Base-by-base conservation (phyloP, 2,888 invertebrate species). In the Stratiomys singularior region DNA sequence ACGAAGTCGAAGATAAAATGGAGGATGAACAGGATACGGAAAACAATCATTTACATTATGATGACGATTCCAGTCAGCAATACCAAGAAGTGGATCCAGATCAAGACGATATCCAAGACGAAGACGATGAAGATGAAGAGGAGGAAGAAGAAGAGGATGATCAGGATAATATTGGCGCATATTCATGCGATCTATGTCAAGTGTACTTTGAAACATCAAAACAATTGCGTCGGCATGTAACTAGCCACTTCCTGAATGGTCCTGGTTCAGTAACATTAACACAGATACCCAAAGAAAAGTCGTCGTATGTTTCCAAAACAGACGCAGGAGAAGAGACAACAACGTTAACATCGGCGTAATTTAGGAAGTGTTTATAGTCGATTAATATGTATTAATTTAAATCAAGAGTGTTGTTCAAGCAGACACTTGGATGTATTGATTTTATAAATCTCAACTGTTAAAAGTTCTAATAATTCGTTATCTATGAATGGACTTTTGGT, bases 221-320 rank as follows among this genome's bases (percentile, higher is more conserved):
- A 81, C 85, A 85, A 71, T 83, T 87, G 79, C 86, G 86, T 79
- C 83, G 84, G 44, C 87, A 87, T 81, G 86, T 87, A 78, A 86
- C 87, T 82, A 85, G 84, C 81, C 87, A 87, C 83, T 87, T 87
- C 72, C 83, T 87, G 15, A 87, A 87, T 82, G 87, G 86, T 2
- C 86, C 87, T 9, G 83, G 83, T 76, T 84, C 84, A 74, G 84
- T 84, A 13, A 83, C 83, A 27, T 74, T 84, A 47, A 84, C 84
- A 11, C 83, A 83, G 79, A 84, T 77, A 18, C 71, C 77, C 69
- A 77, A 77, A 71, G 77, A 77, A 15, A 69, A 71, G 60, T 30
- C 30, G 18, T 15, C 27, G 13, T 74, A 37, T 15, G 7, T 58
- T 23, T 25, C 74, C 23, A 58, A 64, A 30, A 7, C 64, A n/a